Evolutionary conservation across 2,797 vertebrate genomes (phyloP), one percentile per base, ranked within the genome.

Genomic region (Etheostoma perlongum): DNA sequence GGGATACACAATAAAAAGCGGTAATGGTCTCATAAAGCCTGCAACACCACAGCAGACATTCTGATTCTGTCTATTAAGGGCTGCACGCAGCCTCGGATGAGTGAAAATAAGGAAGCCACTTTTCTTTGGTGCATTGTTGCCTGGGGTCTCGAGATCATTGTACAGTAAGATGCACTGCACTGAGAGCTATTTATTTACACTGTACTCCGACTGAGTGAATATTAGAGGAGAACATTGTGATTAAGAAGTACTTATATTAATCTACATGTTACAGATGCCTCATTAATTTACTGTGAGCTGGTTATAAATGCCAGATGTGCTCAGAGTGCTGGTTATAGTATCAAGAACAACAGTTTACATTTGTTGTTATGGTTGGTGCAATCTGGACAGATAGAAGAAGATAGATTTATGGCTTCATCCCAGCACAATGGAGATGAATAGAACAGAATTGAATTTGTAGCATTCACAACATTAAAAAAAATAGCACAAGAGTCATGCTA

Each of bases 21-120:
- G 86, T 94, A 94, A 93, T 93, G 92, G 92, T 88, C 92, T 94
- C 93, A 92, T 94, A 94, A 95, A 95, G 89, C 88, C 91, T 84
- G 87, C 91, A 89, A 90, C 87, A 91, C 89, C 84, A 85, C 89
- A 86, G 88, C 91, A 90, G 88, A 94, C 92, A 89, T 93, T 92
- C 88, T 89, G 88, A 93, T 91, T 93, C 89, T 89, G 89, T 92
- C 91, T 91, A 89, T 92, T 90, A 92, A 91, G 89, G 88, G 83
- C 86, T 85, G 86, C 78, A 66, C 79, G 6, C 81, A 85, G 86
- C 83, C 86, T 85, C 58, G 64, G 88, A 85, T 85, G 91, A 91
- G 82, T 87, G 88, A 88, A 90, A 89, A 89, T 77, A 79, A 88
- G 86, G 82, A 87, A 89, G 82, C 66, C 81, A 89, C 89, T 91